Percentiles rank a stretch among this genome's conserved stretches.
These are phyloP conservation scores for Sphenodon punctatus DNA, from an alignment of 2,797 vertebrate genomes.

Conservation along the genomic window DNA sequence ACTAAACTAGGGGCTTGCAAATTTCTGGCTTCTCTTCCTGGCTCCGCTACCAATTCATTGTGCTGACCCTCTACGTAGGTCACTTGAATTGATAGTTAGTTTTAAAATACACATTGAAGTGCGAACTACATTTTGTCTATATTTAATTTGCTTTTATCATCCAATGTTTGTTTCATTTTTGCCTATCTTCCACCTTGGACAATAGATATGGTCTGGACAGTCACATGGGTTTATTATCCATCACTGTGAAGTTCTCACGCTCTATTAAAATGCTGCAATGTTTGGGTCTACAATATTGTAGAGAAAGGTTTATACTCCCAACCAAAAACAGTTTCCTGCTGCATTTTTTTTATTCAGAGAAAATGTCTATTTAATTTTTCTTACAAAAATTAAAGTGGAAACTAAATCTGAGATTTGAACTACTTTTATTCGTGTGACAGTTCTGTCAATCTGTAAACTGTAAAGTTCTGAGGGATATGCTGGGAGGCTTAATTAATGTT, in stretches of 20 bases:
- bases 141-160: not conserved
- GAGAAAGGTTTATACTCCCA: not conserved
- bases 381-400: not conserved
- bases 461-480: no score
- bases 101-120: no score
- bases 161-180: not conserved
- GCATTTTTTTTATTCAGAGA: not conserved
- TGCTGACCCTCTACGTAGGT: not conserved
- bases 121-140: not conserved
- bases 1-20: no score
- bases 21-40: no score
- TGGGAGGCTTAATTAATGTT: not conserved
- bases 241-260: not conserved
- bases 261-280: not conserved
- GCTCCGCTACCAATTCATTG: not conserved
- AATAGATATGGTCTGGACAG: no score
- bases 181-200: not conserved
- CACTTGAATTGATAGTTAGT: no score
- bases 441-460: no score
- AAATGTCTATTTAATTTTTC: not conserved
- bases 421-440: no score
- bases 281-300: not conserved
- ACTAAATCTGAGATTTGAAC: not conserved
- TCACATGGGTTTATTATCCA: no score
- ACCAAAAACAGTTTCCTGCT: not conserved